A percentile compares a stretch with the other conserved stretches of the same genome.
Conservation (phyloP, 2,888 invertebrate species). For the Graphium colonna region DNA sequence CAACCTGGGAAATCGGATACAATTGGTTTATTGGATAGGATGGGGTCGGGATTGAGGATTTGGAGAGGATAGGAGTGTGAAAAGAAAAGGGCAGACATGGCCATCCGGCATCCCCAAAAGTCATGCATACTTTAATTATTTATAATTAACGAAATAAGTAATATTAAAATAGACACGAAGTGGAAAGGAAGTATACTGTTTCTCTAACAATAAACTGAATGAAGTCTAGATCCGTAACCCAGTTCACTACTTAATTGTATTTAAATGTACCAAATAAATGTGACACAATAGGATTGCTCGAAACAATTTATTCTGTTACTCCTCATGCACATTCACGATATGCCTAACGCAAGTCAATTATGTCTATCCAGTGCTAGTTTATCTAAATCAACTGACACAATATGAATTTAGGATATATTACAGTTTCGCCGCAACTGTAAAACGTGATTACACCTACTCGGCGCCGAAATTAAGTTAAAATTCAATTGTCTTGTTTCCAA, state of each 20-base stretch:
- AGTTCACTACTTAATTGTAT: not conserved
- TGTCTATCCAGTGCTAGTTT: conserved; percentile 69
- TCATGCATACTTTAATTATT: too few species aligned
- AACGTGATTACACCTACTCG: conserved; percentile 54
- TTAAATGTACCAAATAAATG: not conserved
- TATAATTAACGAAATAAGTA: too few species aligned
- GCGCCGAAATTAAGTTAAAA: conserved; percentile 56
- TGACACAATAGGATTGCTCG: not conserved
- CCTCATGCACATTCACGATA: conserved; percentile 57
- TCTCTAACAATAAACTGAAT: not conserved
- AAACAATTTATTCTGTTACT: conserved; percentile 36
- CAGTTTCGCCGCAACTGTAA: conserved; percentile 55
- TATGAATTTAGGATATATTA: conserved; percentile 62
- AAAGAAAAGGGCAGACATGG: too few species aligned
- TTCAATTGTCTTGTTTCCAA: conserved; percentile 46
- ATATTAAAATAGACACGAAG: not conserved
- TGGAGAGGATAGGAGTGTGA: too few species aligned
- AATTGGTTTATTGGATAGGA: too few species aligned
- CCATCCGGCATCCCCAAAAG: too few species aligned
- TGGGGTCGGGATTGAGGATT: too few species aligned
- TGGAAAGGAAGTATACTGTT: too few species aligned
- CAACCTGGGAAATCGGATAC: too few species aligned
- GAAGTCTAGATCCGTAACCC: not conserved
- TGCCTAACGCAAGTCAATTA: conserved; percentile 75
- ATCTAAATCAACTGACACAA: conserved; percentile 63